Evolutionary conservation across 2,888 invertebrate genomes (phyloP).

Genomic region (Allygus modestus): DNA sequence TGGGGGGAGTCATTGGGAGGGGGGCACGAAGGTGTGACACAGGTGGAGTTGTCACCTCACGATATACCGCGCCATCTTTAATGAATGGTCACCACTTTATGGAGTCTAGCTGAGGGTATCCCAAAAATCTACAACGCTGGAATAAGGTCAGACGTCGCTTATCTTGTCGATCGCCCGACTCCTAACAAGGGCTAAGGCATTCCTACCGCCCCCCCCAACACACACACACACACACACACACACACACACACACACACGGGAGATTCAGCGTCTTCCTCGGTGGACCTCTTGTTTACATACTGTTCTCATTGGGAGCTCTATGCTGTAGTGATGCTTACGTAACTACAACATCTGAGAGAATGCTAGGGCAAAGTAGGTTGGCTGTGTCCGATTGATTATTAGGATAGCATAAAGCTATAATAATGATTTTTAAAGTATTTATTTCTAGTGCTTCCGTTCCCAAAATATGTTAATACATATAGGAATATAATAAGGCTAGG

Average conservation of each 20-base stretch:
- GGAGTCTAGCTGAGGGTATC: constrained; percentile 50
- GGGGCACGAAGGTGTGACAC: not conserved
- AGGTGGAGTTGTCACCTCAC: not conserved
- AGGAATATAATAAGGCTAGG: no score
- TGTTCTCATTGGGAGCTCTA: not conserved
- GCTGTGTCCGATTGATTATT: no score
- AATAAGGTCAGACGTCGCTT: constrained; percentile 53
- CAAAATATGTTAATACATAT: no score
- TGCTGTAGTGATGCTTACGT: not conserved
- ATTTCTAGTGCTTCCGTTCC: no score
- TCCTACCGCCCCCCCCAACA: not conserved
- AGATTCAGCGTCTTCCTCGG: not conserved
- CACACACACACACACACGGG: not conserved
- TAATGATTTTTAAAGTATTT: no score
- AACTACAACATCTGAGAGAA: no score
- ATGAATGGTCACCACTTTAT: constrained; percentile 55
- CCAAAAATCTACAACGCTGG: constrained; percentile 55
- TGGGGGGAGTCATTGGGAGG: not conserved
- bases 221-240: not conserved
- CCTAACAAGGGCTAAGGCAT: constrained; percentile 37
- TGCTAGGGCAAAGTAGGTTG: no score
- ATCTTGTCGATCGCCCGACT: constrained; percentile 42
- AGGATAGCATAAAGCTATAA: no score
- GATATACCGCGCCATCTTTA: constrained; percentile 29
- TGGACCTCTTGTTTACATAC: constrained; percentile 29